These are phyloP conservation scores for Hyalella azteca DNA, from an alignment of 2,888 invertebrate genomes.

Conservation along the genomic window DNA sequence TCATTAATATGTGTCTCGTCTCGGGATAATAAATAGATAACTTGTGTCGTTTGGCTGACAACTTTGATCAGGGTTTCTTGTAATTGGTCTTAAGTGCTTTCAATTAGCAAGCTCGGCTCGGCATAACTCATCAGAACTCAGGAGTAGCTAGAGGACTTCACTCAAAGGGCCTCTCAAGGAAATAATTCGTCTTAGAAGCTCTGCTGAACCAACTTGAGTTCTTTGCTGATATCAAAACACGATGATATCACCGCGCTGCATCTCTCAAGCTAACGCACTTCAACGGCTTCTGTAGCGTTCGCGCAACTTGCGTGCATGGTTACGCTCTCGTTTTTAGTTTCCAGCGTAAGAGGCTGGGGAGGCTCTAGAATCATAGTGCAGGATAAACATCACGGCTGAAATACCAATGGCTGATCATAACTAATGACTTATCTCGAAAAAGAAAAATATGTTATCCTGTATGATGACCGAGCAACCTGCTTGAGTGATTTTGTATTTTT, in stretches of 20 bases:
- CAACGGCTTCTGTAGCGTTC: too few relatives aligned
- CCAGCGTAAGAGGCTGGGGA: too few relatives aligned
- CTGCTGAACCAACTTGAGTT: not conserved
- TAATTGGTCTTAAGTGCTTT: constrained; percentile 36
- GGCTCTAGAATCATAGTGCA: too few relatives aligned
- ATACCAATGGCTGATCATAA: too few relatives aligned
- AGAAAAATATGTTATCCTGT: too few relatives aligned
- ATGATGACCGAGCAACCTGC: too few relatives aligned
- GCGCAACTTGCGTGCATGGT: too few relatives aligned
- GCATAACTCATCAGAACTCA: constrained; percentile 8
- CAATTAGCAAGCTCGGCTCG: constrained; percentile 25
- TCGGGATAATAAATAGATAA: constrained; percentile 32
- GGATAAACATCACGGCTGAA: too few relatives aligned
- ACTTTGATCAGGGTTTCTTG: constrained; percentile 37
- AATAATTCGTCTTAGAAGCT: constrained; percentile 15
- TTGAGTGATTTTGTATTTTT: too few relatives aligned
- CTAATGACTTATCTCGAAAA: too few relatives aligned
- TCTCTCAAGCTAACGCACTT: too few relatives aligned
- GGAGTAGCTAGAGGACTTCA: not conserved
- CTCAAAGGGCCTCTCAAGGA: not conserved
- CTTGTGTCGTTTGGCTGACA: constrained; percentile 36
- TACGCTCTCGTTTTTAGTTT: too few relatives aligned
- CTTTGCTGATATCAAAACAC: not conserved
- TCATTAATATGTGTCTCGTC: constrained; percentile 28
- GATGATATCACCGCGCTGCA: not conserved